Percentiles rank a stretch among this genome's conserved stretches.
These are phyloP conservation scores for Incurvaria masculella DNA, from an alignment of 2,888 invertebrate genomes.

Conservation along the genomic window DNA sequence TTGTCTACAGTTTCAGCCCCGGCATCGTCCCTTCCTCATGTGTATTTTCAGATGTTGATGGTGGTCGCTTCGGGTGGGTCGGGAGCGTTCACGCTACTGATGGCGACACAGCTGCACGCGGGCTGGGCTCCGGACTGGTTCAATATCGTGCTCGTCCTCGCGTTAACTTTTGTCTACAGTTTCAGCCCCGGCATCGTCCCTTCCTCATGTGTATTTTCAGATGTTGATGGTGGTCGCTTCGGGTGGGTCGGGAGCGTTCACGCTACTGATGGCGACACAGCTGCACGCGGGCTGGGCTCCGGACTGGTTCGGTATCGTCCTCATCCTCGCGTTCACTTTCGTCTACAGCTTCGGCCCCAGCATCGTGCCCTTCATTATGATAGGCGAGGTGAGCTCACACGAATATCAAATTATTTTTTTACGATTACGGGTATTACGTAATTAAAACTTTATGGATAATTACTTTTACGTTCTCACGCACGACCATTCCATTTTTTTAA, in stretches of 20 bases:
- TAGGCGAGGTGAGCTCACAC: constrained; percentile 25
- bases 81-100: too few relatives aligned
- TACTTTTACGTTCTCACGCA: not conserved
- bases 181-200: too few relatives aligned
- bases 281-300: constrained; percentile 32
- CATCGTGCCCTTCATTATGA: constrained; percentile 29
- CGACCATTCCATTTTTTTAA: not conserved
- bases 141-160: too few relatives aligned
- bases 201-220: constrained; percentile 22
- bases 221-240: constrained; percentile 29
- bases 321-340: constrained; percentile 26
- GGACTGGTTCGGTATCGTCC: constrained; percentile 24
- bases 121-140: too few relatives aligned
- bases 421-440: not conserved
- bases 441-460: not conserved
- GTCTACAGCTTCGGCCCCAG: constrained; percentile 28
- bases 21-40: too few relatives aligned
- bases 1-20: too few relatives aligned
- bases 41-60: too few relatives aligned
- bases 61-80: too few relatives aligned
- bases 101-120: too few relatives aligned
- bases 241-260: constrained; percentile 21
- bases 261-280: constrained; percentile 28
- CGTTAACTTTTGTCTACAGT: too few relatives aligned
- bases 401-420: constrained; percentile 15